phyloP scores from a whole-genome alignment of 2,797 vertebrate genomes.

The Poeciliopsis infans region DNA sequence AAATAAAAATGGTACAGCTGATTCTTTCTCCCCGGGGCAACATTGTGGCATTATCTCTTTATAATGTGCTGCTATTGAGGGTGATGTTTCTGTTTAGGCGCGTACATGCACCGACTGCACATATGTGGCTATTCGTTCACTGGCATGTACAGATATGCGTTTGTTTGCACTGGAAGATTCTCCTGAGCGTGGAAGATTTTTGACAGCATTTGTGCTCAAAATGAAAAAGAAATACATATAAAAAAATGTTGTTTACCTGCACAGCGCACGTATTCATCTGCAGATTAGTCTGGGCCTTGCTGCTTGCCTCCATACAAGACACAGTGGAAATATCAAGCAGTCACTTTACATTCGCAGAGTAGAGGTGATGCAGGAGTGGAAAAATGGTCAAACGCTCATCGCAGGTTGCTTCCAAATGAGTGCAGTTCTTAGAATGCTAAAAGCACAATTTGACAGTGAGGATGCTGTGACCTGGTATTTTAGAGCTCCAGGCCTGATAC shows the following conservation, averaged over 20 bases:
- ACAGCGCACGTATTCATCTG: constrained; percentile 39
- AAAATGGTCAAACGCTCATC: neutral
- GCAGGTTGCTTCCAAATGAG: neutral
- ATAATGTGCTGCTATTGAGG: constrained; percentile 32
- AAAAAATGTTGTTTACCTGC: constrained; percentile 49
- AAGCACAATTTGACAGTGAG: neutral
- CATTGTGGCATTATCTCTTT: constrained; percentile 56
- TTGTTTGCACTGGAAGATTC: neutral
- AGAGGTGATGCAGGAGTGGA: neutral
- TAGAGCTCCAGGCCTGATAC: neutral
- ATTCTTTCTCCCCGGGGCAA: constrained; percentile 59
- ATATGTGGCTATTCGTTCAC: neutral
- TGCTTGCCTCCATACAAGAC: constrained; percentile 43
- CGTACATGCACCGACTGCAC: constrained; percentile 2
- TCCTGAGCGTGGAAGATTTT: constrained; percentile 18
- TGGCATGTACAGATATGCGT: constrained; percentile 1
- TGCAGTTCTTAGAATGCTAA: constrained; percentile 1
- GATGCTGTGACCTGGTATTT: neutral
- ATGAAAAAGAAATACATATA: constrained; percentile 48
- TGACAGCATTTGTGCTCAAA: constrained; percentile 44
- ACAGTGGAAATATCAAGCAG: constrained; percentile 40
- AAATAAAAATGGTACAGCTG: constrained; percentile 40
- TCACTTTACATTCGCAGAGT: neutral
- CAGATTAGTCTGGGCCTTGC: constrained; percentile 61
- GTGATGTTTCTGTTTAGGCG: constrained; percentile 14